Evolutionary conservation across 2,888 invertebrate species (phyloP).

Genomic region (Arctia plantaginis): DNA sequence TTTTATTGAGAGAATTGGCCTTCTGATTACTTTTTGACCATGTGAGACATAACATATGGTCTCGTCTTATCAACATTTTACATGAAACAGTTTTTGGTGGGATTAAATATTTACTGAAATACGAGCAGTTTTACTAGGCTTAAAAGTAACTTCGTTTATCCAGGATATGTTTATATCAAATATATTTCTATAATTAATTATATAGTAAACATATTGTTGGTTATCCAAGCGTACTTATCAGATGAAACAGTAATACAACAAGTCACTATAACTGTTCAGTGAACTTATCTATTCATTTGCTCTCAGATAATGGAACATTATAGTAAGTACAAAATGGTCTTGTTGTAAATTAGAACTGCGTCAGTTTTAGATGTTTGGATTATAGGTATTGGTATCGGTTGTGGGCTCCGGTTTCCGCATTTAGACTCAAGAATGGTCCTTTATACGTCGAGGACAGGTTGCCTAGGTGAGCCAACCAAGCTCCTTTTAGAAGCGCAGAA

Average conservation of each 20-base stretch:
- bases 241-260: conserved; percentile 31
- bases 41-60: too few species aligned
- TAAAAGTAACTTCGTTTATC: conserved; percentile 9
- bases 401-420: too few species aligned
- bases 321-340: conserved; percentile 11
- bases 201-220: conserved; percentile 14
- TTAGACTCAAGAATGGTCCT: too few species aligned
- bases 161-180: conserved; percentile 12
- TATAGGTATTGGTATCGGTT: too few species aligned
- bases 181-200: conserved; percentile 20
- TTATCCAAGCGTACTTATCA: conserved; percentile 12
- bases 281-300: conserved; percentile 17
- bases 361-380: neutral
- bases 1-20: too few species aligned
- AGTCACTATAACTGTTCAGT: conserved; percentile 25
- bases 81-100: too few species aligned
- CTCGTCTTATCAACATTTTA: too few species aligned
- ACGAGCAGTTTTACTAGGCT: neutral
- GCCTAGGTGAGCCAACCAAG: too few species aligned
- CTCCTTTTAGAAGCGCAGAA: too few species aligned
- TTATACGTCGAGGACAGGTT: too few species aligned
- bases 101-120: too few species aligned
- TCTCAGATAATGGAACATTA: conserved; percentile 15
- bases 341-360: conserved; percentile 11
- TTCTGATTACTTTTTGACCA: too few species aligned